Evolutionary conservation across 2,113 vertebrate species (phyloP).

Genomic region (Talpa occidentalis): DNA sequence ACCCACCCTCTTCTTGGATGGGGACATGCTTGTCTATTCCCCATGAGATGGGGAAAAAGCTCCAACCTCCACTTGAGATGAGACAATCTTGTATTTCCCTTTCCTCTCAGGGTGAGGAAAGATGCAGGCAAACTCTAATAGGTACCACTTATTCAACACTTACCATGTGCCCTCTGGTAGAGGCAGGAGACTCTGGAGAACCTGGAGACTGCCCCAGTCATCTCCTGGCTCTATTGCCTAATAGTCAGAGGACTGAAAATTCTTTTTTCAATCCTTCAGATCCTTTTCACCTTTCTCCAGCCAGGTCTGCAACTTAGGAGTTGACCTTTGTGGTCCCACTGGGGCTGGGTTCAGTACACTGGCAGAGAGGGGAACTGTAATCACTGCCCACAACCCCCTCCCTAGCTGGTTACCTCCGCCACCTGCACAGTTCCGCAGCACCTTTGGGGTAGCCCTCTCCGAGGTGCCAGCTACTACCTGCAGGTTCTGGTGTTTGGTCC

Average conservation of each 20-base stretch:
- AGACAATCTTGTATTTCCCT: not conserved
- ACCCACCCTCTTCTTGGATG: not conserved
- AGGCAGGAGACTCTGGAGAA: no score
- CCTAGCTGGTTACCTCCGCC: not conserved
- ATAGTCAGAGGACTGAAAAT: not conserved
- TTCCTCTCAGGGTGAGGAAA: not conserved
- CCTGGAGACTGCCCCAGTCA: not conserved
- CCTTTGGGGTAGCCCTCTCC: not conserved
- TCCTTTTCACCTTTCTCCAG: not conserved
- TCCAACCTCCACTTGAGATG: not conserved
- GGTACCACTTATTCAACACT: no score
- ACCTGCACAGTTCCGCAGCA: not conserved
- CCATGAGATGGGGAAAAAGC: not conserved
- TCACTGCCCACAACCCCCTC: fast-evolving
- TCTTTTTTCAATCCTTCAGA: not conserved
- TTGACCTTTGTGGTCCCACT: not conserved
- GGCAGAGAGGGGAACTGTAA: not conserved
- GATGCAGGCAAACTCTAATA: not conserved
- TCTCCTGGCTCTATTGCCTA: not conserved
- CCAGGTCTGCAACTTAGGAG: not conserved
- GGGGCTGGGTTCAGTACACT: not conserved
- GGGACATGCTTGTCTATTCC: not conserved
- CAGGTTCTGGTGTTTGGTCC: not conserved
- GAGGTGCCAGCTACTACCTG: no score
- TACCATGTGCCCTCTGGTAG: not conserved